Percentiles rank a stretch among this genome's conserved stretches.
Conservation (phyloP, 2,113 vertebrate species). For the Uropsilus gracilis region DNA sequence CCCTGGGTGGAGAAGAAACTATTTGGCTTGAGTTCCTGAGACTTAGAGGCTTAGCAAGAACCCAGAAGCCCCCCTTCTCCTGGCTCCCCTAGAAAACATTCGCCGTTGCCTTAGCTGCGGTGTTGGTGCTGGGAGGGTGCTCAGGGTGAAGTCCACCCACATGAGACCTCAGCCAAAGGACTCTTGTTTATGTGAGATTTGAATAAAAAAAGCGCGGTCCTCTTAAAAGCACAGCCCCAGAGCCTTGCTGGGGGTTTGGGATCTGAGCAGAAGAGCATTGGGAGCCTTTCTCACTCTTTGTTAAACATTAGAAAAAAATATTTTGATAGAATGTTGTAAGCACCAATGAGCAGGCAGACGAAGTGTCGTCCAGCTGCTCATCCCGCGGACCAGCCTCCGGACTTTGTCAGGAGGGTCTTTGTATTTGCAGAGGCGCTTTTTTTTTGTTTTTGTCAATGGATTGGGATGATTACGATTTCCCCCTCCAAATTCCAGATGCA, state of each 20-base stretch:
- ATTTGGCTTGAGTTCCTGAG: conserved; percentile 20
- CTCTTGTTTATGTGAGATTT: conserved; percentile 57
- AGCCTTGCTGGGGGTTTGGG: not conserved
- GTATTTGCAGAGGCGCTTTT: not conserved
- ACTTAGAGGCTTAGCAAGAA: not conserved
- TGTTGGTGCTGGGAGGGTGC: not conserved
- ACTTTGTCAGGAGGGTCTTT: not conserved
- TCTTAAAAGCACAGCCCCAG: conserved; percentile 1
- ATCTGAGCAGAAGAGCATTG: not conserved
- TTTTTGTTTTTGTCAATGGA: not conserved
- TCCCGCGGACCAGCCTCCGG: fast-evolving
- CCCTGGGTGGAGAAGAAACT: conserved; percentile 60
- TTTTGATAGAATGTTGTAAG: not conserved
- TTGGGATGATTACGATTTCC: not conserved
- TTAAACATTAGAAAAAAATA: not conserved
- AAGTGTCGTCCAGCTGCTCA: not conserved
- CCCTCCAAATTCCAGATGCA: not conserved
- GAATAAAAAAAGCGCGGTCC: not conserved
- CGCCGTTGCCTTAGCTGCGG: conserved; percentile 50
- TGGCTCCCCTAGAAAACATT: not conserved
- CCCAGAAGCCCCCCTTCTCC: not conserved
- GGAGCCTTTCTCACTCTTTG: not conserved
- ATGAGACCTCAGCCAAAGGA: conserved; percentile 11
- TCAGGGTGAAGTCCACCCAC: fast-evolving
- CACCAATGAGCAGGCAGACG: not conserved